Conservation (phyloP, 2,888 invertebrate species). For the Cantharis flavilabris region DNA sequence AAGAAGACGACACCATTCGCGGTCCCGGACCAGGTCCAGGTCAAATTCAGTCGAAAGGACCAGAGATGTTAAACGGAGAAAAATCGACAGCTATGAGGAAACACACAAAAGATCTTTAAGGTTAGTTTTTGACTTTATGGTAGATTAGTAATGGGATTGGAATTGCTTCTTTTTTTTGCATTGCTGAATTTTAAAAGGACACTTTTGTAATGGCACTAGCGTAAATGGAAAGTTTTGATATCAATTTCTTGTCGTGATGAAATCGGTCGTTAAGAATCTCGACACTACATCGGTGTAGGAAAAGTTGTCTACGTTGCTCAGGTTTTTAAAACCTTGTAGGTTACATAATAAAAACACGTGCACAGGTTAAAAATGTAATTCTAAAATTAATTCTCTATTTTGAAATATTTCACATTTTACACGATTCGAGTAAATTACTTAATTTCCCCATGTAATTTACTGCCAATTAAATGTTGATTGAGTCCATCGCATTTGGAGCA, state of each 20-base stretch:
- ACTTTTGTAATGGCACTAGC: background rate
- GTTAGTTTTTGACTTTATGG: slow-evolving; percentile 54
- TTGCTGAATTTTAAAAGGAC: background rate
- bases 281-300: background rate
- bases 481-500: background rate
- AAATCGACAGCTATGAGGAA: slow-evolving; percentile 66
- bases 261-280: background rate
- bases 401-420: background rate
- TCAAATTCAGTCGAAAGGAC: slow-evolving; percentile 65
- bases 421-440: background rate
- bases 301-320: background rate
- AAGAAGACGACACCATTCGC: slow-evolving; percentile 77
- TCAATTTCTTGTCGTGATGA: background rate
- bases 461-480: background rate
- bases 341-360: background rate
- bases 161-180: background rate
- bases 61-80: slow-evolving; percentile 73
- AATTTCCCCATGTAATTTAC: background rate
- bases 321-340: background rate
- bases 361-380: background rate
- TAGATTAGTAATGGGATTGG: background rate
- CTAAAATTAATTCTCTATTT: background rate
- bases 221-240: background rate
- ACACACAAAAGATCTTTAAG: slow-evolving; percentile 64
- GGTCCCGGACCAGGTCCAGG: slow-evolving; percentile 62